These are phyloP conservation scores for Tiphia femorata DNA, from an alignment of 2,888 invertebrate genomes.

Conservation along the genomic window DNA sequence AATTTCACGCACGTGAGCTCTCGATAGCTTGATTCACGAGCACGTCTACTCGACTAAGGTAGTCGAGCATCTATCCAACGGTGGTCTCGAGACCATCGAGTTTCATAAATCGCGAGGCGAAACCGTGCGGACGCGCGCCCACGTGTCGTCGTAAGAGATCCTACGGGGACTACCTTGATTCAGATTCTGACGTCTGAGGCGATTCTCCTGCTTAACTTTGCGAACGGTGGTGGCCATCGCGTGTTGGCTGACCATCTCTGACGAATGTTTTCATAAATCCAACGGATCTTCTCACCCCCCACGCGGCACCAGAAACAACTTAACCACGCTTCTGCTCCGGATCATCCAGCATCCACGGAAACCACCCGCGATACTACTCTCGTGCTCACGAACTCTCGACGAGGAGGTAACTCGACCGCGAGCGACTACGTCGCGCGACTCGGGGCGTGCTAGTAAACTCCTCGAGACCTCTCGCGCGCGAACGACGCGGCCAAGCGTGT, in stretches of 20 bases:
- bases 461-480: slow-evolving; percentile 19
- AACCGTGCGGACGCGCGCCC: no score
- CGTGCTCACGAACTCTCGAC: background rate
- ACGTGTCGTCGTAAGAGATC: no score
- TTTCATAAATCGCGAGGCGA: no score
- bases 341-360: no score
- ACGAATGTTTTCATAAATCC: slow-evolving; percentile 28
- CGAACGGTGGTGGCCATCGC: slow-evolving; percentile 80
- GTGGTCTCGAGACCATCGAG: no score
- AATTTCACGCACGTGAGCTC: no score
- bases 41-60: no score
- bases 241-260: slow-evolving; percentile 71
- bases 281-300: slow-evolving; percentile 11
- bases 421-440: background rate
- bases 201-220: slow-evolving; percentile 79
- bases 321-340: no score
- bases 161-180: slow-evolving; percentile 62
- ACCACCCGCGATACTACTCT: background rate
- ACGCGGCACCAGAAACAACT: no score
- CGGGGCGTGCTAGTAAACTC: background rate
- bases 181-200: slow-evolving; percentile 67
- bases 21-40: no score
- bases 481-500: slow-evolving; percentile 24
- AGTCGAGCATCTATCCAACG: no score
- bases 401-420: background rate